A percentile compares a stretch with the other conserved stretches of the same genome.
Conservation (phyloP, 2,888 invertebrate species). For the Cheilosia soror region DNA sequence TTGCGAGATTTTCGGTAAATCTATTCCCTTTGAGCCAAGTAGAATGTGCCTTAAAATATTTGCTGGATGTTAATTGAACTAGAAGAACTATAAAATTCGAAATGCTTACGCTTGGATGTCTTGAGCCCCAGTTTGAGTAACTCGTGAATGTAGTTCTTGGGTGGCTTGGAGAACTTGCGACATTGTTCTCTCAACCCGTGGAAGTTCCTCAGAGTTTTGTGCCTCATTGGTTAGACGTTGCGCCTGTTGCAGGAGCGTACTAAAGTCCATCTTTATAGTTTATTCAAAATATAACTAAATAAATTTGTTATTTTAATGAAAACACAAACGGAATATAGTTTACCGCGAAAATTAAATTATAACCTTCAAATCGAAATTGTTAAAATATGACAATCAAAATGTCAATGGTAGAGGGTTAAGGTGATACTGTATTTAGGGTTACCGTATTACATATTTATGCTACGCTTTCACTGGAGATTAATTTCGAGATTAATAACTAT, state of each 20-base stretch:
- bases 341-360: slow-evolving; percentile 33
- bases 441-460: not conserved
- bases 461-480: no score
- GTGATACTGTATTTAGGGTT: not conserved
- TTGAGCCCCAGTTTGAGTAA: slow-evolving; percentile 92
- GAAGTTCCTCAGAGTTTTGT: slow-evolving; percentile 92
- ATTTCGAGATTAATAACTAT: no score
- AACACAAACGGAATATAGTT: not conserved
- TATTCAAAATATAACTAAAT: not conserved
- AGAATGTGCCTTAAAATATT: slow-evolving; percentile 89
- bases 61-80: not conserved
- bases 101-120: slow-evolving; percentile 93
- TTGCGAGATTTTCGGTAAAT: slow-evolving; percentile 96
- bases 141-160: slow-evolving; percentile 93
- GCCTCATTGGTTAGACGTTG: slow-evolving; percentile 96
- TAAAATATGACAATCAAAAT: not conserved
- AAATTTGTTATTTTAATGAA: not conserved
- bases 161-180: slow-evolving; percentile 96
- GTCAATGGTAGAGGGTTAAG: not conserved
- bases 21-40: slow-evolving; percentile 95
- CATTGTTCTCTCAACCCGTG: slow-evolving; percentile 94
- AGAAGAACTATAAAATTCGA: slow-evolving; percentile 1
- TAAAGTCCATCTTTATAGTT: slow-evolving; percentile 87
- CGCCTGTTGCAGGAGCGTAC: slow-evolving; percentile 94
- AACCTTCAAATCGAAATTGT: slow-evolving; percentile 31